Percentiles rank a stretch among this genome's conserved stretches.
Evolutionary conservation across 2,797 vertebrate genomes (phyloP).

Genomic region (Babyrousa celebensis): DNA sequence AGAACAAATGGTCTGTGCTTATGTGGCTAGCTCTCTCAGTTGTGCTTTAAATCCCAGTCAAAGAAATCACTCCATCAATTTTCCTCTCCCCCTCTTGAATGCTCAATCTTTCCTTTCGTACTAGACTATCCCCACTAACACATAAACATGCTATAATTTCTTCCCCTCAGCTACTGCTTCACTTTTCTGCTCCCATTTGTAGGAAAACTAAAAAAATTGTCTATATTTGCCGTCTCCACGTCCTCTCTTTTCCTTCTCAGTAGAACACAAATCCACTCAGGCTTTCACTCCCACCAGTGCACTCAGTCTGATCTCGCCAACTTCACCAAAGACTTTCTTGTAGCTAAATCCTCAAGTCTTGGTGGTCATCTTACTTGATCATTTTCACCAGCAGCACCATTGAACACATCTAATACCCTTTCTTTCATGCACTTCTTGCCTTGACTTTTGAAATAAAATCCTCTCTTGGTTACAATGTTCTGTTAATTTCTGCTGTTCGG

Average conservation of each 20-base stretch:
- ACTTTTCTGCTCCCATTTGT: background rate
- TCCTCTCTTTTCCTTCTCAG: constrained; percentile 37
- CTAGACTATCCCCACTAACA: background rate
- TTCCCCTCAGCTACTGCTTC: background rate
- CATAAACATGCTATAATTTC: background rate
- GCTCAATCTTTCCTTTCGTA: background rate
- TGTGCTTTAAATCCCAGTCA: background rate
- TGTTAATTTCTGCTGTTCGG: no score
- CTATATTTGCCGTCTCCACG: background rate
- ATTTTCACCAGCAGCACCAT: background rate
- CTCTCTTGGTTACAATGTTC: background rate
- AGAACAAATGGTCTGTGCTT: background rate
- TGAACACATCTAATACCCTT: background rate
- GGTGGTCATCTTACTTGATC: background rate
- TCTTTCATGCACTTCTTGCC: background rate
- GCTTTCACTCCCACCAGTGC: background rate
- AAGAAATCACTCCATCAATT: background rate
- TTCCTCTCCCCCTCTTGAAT: background rate
- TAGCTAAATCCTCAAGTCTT: background rate
- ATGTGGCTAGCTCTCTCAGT: background rate
- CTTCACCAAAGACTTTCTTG: background rate
- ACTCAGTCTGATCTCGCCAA: background rate
- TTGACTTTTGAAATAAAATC: constrained; percentile 19
- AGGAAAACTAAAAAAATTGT: background rate
- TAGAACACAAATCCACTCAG: background rate